Percentiles rank a stretch among this genome's conserved stretches.
These are phyloP conservation scores for Acholoe squamosa DNA, from an alignment of 2,888 invertebrate genomes.

Conservation along the genomic window DNA sequence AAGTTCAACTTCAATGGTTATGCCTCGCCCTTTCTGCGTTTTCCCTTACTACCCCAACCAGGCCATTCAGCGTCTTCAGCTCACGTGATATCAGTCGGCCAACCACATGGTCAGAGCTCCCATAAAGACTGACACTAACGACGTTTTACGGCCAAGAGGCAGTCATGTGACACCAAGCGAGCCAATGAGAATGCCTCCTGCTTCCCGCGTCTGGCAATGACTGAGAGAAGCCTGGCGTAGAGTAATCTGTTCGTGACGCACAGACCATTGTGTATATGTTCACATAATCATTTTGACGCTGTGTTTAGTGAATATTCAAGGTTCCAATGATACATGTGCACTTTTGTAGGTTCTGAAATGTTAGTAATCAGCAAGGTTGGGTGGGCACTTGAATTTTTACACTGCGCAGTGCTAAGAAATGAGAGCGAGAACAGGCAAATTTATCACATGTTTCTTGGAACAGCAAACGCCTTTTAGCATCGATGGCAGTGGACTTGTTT, in stretches of 20 bases:
- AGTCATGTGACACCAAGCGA: background rate
- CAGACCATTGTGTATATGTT: background rate
- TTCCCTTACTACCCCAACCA: background rate
- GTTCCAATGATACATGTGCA: too few species aligned
- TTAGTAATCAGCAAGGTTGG: too few species aligned
- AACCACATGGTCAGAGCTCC: background rate
- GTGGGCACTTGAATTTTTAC: too few species aligned
- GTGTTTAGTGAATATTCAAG: background rate
- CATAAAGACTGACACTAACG: slow-evolving; percentile 8
- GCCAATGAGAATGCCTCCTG: background rate
- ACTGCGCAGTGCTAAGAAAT: too few species aligned
- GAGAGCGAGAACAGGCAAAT: too few species aligned
- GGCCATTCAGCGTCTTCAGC: background rate
- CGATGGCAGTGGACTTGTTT: background rate
- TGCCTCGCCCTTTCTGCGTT: too few species aligned
- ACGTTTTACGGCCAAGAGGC: background rate
- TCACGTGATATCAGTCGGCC: background rate
- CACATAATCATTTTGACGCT: background rate
- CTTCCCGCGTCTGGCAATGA: slow-evolving; percentile 7
- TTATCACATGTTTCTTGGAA: too few species aligned
- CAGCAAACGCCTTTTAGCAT: too few species aligned
- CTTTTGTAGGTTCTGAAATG: too few species aligned
- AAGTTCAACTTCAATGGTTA: too few species aligned
- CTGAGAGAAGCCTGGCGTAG: background rate
- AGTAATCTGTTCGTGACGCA: background rate